phyloP scores from a whole-genome alignment of 2,797 vertebrate species.

The Pteropus rufus region DNA sequence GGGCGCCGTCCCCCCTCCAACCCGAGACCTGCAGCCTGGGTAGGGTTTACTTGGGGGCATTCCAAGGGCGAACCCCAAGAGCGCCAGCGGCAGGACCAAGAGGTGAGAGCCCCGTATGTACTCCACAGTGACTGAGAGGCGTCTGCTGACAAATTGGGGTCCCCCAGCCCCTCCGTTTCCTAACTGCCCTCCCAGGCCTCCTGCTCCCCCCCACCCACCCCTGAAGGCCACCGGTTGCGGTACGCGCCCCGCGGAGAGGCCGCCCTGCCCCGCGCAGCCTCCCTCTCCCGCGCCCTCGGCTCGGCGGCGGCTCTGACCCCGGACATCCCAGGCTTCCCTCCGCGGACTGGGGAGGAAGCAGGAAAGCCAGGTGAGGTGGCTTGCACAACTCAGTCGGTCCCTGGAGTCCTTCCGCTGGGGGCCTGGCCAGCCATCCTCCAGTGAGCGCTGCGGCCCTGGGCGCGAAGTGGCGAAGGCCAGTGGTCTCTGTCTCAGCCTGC shows the following conservation, averaged over 20 bases:
- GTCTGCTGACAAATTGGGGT: neutral
- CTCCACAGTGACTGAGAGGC: neutral
- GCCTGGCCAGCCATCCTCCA: neutral
- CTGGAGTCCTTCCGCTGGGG: fast-evolving
- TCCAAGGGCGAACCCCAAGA: neutral
- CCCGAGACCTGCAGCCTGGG: neutral
- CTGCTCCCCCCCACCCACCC: neutral
- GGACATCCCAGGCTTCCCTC: neutral
- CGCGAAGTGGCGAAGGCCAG: fast-evolving
- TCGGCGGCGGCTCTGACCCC: neutral
- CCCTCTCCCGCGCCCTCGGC: fast-evolving
- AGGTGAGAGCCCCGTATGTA: fast-evolving
- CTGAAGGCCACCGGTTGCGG: neutral
- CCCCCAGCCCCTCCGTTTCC: neutral
- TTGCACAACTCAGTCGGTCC: fast-evolving
- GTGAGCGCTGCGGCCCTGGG: fast-evolving
- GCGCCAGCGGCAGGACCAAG: fast-evolving
- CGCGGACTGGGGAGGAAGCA: fast-evolving
- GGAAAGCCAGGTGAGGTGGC: fast-evolving
- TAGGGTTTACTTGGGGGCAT: neutral
- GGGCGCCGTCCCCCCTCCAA: fast-evolving
- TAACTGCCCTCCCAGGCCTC: neutral
- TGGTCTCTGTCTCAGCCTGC: fast-evolving
- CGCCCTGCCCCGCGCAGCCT: neutral
- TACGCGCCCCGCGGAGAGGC: fast-evolving